A percentile compares a stretch with the other conserved stretches of the same genome.
These are phyloP conservation scores for Herpailurus yagouaroundi DNA, from an alignment of 2,113 vertebrate genomes.

Conservation along the genomic window DNA sequence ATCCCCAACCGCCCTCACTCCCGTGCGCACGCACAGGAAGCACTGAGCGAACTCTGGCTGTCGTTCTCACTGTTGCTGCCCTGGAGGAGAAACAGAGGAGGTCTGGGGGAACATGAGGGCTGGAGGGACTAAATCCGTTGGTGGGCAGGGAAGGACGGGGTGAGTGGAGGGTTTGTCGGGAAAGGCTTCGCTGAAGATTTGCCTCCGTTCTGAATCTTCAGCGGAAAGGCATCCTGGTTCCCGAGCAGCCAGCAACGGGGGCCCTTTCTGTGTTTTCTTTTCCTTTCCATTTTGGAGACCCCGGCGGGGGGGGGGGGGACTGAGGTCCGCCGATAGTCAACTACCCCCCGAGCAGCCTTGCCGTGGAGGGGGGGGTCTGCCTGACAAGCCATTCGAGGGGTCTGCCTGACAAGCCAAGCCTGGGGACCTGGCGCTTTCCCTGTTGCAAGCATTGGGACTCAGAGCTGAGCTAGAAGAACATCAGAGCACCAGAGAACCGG, in stretches of 20 bases:
- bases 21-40: rapidly evolving
- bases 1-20: not conserved
- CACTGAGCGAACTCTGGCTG: rapidly evolving
- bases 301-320: too few species aligned
- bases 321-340: not conserved
- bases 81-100: rapidly evolving
- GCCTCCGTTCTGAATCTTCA: not conserved
- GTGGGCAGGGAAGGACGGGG: rapidly evolving
- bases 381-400: not conserved
- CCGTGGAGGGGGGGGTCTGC: not conserved
- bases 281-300: not conserved
- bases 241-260: rapidly evolving
- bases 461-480: not conserved
- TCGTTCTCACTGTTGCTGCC: not conserved
- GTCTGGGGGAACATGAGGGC: not conserved
- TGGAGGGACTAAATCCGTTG: rapidly evolving
- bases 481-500: not conserved
- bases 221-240: not conserved
- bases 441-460: not conserved
- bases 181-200: not conserved
- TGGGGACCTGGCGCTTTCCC: not conserved
- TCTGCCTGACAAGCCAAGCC: not conserved
- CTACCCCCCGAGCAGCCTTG: rapidly evolving
- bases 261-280: not conserved
- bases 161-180: rapidly evolving